phyloP scores from a whole-genome alignment of 2,113 vertebrate species.

The Haplochromis vanheusdeni region DNA sequence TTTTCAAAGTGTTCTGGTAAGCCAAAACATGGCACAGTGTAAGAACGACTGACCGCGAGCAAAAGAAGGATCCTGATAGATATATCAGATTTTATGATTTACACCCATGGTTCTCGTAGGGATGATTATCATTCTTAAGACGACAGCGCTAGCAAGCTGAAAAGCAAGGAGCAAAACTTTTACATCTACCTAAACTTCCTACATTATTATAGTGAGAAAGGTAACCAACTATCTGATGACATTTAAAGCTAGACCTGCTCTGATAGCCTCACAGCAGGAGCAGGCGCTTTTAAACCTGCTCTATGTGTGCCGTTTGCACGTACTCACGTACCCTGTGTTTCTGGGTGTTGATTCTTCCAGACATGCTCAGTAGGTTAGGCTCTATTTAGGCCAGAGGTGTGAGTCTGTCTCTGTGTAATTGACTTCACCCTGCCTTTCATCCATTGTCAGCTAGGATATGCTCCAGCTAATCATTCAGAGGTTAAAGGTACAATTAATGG shows the following conservation, averaged over 20 bases:
- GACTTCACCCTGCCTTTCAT: background rate
- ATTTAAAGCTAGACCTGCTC: background rate
- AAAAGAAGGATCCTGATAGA: background rate
- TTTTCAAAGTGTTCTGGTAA: background rate
- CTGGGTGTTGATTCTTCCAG: accelerated
- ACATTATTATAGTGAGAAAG: background rate
- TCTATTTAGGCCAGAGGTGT: background rate
- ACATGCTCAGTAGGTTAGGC: background rate
- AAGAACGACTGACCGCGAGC: accelerated
- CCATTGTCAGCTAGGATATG: background rate
- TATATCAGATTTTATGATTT: background rate
- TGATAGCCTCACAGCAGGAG: background rate
- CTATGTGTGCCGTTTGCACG: background rate
- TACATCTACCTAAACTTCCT: background rate
- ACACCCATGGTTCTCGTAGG: background rate
- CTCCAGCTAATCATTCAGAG: background rate
- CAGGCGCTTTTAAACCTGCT: background rate
- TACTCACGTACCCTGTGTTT: background rate
- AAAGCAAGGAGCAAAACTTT: background rate
- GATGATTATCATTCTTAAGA: background rate
- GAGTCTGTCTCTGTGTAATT: background rate
- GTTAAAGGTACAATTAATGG: background rate
- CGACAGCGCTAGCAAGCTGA: background rate
- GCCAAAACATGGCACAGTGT: background rate
- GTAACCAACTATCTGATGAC: background rate